phyloP scores from a whole-genome alignment of 1,140 invertebrate species.

The Drosophila nannoptera region DNA sequence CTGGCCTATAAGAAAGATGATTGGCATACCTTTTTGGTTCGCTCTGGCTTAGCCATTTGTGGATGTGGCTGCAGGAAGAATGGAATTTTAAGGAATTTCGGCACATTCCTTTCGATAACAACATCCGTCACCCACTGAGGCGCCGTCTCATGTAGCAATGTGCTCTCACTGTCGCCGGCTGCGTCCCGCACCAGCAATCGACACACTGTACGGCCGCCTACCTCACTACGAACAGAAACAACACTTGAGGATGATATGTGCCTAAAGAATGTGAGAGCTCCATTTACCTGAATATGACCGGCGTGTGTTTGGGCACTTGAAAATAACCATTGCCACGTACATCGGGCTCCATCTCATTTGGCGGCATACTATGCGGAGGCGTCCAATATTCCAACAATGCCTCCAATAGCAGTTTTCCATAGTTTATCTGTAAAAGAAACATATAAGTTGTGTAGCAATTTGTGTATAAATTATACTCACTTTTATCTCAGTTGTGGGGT shows the following conservation, averaged over 20 bases:
- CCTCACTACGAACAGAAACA: slow-evolving; percentile 85
- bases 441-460: neutral
- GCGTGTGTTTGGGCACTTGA: slow-evolving; percentile 95
- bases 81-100: slow-evolving; percentile 98
- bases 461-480: slow-evolving; percentile 52
- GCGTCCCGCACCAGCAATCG: slow-evolving; percentile 94
- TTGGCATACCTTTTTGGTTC: slow-evolving; percentile 90
- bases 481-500: slow-evolving; percentile 90
- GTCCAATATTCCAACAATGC: slow-evolving; percentile 98
- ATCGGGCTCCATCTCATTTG: slow-evolving; percentile 84
- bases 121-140: slow-evolving; percentile 98
- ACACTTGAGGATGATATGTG: neutral
- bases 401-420: slow-evolving; percentile 95
- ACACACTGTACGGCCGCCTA: slow-evolving; percentile 90
- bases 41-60: slow-evolving; percentile 90
- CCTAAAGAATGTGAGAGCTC: neutral
- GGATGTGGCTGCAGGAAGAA: slow-evolving; percentile 97
- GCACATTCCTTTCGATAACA: slow-evolving; percentile 94
- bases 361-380: slow-evolving; percentile 81
- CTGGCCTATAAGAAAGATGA: slow-evolving; percentile 19
- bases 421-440: slow-evolving; percentile 87
- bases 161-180: slow-evolving; percentile 95
- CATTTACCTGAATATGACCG: slow-evolving; percentile 93
- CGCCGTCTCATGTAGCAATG: slow-evolving; percentile 95
- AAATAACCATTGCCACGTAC: slow-evolving; percentile 91